Evolutionary conservation across 2,113 vertebrate species (phyloP), one percentile per base, ranked within the genome.

Genomic region (Candoia aspera): DNA sequence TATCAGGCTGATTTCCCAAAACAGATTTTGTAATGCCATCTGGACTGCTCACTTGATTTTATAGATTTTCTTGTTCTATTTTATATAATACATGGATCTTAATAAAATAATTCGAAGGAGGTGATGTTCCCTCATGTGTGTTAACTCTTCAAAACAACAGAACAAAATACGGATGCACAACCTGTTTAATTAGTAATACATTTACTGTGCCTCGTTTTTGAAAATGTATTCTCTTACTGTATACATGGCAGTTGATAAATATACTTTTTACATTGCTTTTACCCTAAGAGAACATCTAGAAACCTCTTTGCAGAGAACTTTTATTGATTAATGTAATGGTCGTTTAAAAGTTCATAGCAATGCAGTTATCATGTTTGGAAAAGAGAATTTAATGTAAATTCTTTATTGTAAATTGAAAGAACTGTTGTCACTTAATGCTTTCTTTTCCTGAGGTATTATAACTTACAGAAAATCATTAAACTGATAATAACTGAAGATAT

Each of bases 61-160:
- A 94, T 93, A 97, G 95, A 95, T 95, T 97, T 97, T 95, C 93
- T 94, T 97, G 95, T 97, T 97, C 90, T 92, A 97, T 97, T 98
- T 98, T 97, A 97, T 97, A 97, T 97, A 97, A 95, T 96, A 96
- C 95, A 24, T 97, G 96, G 96, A 96, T 95, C 95, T 98, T 97
- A 95, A 98, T 98, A 97, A 97, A 98, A 73, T 92, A 96, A 91
- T 97, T 93, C 84, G 94, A 96, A 97, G 96, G 97, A 97, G 96
- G 93, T 94, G 95, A 13, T 91, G 94, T 92, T 97, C 95, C 97
- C 95, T 97, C 94, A 96, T 96, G 90, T 97, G 96, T 97, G 94
- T 97, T 94, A 95, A 95, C 92, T 96, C 92, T 92, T 97, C 96
- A 96, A 92, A 93, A 64, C 55, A 94, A 87, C 54, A 42, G 93